These are phyloP conservation scores for Trogon surrucura DNA, from an alignment of 2,113 vertebrate species.

Conservation along the genomic window DNA sequence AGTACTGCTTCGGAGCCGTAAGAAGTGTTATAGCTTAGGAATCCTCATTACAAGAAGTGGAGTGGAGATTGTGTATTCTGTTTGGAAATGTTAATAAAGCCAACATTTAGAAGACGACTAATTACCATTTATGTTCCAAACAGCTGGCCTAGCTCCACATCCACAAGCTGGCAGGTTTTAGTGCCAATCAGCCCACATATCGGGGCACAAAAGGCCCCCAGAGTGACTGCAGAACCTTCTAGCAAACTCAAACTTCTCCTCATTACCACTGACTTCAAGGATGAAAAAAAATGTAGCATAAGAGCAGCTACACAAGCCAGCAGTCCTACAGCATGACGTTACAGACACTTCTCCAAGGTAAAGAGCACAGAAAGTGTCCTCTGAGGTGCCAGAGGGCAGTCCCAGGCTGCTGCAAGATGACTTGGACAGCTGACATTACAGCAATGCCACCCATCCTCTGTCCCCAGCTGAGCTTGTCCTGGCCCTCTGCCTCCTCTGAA, in stretches of 20 bases:
- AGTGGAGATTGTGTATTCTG: not conserved
- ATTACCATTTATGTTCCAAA: not conserved
- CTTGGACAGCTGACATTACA: not conserved
- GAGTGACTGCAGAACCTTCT: not conserved
- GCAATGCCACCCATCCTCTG: not conserved
- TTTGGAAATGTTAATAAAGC: not conserved
- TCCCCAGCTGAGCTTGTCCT: not conserved
- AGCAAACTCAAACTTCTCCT: not conserved
- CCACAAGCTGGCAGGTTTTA: not conserved
- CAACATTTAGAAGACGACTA: not conserved
- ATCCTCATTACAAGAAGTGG: not conserved
- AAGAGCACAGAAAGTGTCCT: not conserved
- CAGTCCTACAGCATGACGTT: not conserved
- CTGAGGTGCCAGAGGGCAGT: not conserved
- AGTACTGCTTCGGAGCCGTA: not conserved
- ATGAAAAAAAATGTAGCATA: not conserved
- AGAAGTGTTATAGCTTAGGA: not conserved
- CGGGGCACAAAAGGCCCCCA: not conserved
- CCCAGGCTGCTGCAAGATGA: not conserved
- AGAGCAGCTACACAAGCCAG: not conserved
- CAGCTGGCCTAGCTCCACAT: conserved; percentile 19
- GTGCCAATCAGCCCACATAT: conserved; percentile 24
- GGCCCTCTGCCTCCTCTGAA: not conserved
- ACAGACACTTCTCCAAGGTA: not conserved
- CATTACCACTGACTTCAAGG: not conserved